phyloP scores from a whole-genome alignment of 2,113 vertebrate genomes.

The Epinephelus lanceolatus region DNA sequence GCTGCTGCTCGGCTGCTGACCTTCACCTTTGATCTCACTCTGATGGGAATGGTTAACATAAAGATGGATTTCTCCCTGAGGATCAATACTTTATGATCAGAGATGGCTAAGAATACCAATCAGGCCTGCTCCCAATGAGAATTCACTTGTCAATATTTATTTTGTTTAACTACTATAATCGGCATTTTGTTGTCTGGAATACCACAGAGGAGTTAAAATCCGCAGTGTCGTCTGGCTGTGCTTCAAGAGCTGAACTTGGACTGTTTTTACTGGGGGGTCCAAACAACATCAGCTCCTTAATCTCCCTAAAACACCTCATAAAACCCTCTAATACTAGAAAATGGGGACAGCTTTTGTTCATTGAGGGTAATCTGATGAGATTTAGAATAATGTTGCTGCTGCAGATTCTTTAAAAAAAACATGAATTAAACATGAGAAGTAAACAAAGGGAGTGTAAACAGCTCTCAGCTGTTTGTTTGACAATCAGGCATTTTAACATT shows the following conservation, averaged over 20 bases:
- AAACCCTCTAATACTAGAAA: conserved; percentile 4
- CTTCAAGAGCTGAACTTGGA: neutral
- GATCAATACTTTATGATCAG: neutral
- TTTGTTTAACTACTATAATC: neutral
- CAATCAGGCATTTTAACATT: conserved; percentile 51
- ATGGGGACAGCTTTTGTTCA: conserved; percentile 13
- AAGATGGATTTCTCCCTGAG: neutral
- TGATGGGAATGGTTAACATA: neutral
- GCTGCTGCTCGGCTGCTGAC: neutral
- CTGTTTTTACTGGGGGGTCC: conserved; percentile 4
- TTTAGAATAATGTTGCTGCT: conserved; percentile 10
- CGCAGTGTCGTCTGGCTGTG: neutral
- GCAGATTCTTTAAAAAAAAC: neutral
- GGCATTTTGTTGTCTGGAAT: neutral
- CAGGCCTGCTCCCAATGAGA: too few relatives aligned
- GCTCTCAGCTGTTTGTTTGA: conserved; percentile 58
- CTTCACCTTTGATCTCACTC: conserved; percentile 39
- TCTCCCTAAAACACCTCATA: conserved; percentile 11
- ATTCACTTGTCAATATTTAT: neutral
- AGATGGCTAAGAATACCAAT: neutral
- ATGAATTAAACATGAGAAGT: conserved; percentile 64
- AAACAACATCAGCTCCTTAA: neutral
- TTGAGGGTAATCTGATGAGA: conserved; percentile 29
- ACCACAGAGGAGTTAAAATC: neutral
- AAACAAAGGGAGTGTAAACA: conserved; percentile 57